Evolutionary conservation across 2,888 invertebrate species (phyloP).

Genomic region (Drosophila mayaguana): DNA sequence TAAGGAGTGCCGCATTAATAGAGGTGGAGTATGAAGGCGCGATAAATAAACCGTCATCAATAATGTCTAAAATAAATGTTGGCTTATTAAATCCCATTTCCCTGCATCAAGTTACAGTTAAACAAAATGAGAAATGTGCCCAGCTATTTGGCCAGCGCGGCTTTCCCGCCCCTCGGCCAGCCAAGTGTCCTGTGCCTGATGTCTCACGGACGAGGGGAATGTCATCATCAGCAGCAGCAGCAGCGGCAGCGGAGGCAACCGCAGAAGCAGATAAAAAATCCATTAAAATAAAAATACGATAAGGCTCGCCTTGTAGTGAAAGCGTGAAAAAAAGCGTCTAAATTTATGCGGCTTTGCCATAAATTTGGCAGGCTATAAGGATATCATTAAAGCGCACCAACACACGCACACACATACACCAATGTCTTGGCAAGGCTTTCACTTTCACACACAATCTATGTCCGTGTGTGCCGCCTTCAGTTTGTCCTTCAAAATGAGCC

Average conservation of each 20-base stretch:
- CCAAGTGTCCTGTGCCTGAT: constrained; percentile 42
- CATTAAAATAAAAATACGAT: constrained; percentile 81
- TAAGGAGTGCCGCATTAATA: constrained; percentile 63
- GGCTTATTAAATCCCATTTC: constrained; percentile 80
- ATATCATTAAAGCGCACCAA: constrained; percentile 78
- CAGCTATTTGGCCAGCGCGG: constrained; percentile 59
- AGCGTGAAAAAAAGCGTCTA: constrained; percentile 72
- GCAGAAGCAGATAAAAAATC: constrained; percentile 78
- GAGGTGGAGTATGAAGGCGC: constrained; percentile 24
- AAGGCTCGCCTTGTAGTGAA: constrained; percentile 71
- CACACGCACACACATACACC: constrained; percentile 36
- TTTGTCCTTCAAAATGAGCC: constrained; percentile 61
- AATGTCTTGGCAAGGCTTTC: constrained; percentile 72
- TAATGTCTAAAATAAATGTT: constrained; percentile 80
- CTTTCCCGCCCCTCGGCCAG: constrained; percentile 6
- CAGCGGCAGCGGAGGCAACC: constrained; percentile 28
- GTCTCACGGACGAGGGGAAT: constrained; percentile 51
- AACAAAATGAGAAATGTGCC: constrained; percentile 71
- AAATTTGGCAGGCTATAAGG: constrained; percentile 80
- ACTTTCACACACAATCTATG: constrained; percentile 67
- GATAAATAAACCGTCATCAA: constrained; percentile 77
- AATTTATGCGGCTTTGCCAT: constrained; percentile 80
- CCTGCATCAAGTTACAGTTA: constrained; percentile 69
- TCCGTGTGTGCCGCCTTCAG: constrained; percentile 36
- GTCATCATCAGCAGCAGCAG: constrained; percentile 61